Evolutionary conservation across 2,797 vertebrate species (phyloP).

Genomic region (Takifugu rubripes): DNA sequence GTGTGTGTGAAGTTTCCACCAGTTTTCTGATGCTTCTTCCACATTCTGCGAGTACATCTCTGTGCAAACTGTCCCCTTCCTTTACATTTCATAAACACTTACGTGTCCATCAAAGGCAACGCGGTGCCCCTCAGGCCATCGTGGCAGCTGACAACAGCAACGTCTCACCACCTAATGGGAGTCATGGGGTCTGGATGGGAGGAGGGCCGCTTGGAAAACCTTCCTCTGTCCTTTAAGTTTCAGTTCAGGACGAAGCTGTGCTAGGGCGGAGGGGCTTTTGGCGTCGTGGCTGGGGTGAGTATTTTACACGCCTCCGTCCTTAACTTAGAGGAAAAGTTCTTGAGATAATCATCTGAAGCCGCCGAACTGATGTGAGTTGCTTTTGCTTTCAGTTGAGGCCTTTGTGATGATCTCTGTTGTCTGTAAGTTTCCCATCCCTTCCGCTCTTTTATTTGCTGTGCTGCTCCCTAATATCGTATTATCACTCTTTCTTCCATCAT

Average conservation of each 20-base stretch:
- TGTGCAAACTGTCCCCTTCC: too few relatives aligned
- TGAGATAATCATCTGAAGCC: too few relatives aligned
- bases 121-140: not conserved
- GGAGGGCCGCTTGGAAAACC: constrained; percentile 4
- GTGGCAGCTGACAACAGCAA: not conserved
- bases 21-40: too few relatives aligned
- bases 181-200: constrained; percentile 53
- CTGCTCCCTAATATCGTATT: not conserved
- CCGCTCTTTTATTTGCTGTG: not conserved
- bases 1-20: too few relatives aligned
- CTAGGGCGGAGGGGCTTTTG: not conserved
- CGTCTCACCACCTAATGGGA: constrained; percentile 42
- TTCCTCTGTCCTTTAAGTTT: constrained; percentile 3
- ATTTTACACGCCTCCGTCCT: too few relatives aligned
- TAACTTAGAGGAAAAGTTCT: too few relatives aligned
- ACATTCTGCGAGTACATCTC: too few relatives aligned
- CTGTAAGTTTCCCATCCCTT: not conserved
- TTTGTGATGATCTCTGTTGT: constrained; percentile 5
- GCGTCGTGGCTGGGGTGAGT: too few relatives aligned
- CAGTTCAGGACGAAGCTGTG: not conserved
- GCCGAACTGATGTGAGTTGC: not conserved
- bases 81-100: too few relatives aligned
- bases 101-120: too few relatives aligned
- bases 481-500: constrained; percentile 12
- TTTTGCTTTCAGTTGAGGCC: not conserved